A percentile compares a stretch with the other conserved stretches of the same genome.
Evolutionary conservation across 92 coral and sea anemone species (phyloP).

Genomic region (Parazoanthus atlanticus): DNA sequence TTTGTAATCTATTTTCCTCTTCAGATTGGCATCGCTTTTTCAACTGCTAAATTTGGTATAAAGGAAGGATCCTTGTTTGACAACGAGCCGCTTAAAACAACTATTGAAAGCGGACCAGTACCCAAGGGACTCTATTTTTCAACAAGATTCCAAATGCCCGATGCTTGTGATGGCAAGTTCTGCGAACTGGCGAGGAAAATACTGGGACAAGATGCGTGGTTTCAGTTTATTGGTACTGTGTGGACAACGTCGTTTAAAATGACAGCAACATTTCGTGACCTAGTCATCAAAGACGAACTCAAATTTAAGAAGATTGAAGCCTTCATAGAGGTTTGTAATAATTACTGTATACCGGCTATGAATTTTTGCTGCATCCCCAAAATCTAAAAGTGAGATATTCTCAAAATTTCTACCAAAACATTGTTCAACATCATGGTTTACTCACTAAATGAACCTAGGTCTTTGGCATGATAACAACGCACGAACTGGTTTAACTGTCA

Average conservation of each 20-base stretch:
- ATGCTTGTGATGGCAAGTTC: conserved; percentile 25
- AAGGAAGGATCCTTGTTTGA: conserved; percentile 17
- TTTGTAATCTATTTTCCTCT: background rate
- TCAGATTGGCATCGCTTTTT: conserved; percentile 37
- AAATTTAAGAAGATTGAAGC: conserved; percentile 79
- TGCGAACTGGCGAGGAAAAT: conserved; percentile 20
- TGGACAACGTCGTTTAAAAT: conserved; percentile 27
- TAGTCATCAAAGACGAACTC: conserved; percentile 63
- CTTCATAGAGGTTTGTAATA: conserved; percentile 63
- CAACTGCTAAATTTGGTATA: conserved; percentile 29
- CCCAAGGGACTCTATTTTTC: conserved; percentile 41
- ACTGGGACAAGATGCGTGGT: conserved; percentile 25
- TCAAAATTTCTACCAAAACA: no score
- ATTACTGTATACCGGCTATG: background rate
- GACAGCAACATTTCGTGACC: conserved; percentile 14
- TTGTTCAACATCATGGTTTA: no score
- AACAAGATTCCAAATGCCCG: conserved; percentile 33
- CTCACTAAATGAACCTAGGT: no score
- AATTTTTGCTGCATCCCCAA: no score
- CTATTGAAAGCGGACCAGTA: conserved; percentile 14
- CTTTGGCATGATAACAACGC: no score
- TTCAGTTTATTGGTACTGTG: conserved; percentile 23
- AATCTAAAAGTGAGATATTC: no score
- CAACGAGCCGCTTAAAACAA: conserved; percentile 39
- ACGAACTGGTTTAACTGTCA: no score